Evolutionary conservation across 2,888 invertebrate genomes (phyloP), one percentile per base, ranked within the genome.

Genomic region (Cataglyphis rosenhaueri): DNA sequence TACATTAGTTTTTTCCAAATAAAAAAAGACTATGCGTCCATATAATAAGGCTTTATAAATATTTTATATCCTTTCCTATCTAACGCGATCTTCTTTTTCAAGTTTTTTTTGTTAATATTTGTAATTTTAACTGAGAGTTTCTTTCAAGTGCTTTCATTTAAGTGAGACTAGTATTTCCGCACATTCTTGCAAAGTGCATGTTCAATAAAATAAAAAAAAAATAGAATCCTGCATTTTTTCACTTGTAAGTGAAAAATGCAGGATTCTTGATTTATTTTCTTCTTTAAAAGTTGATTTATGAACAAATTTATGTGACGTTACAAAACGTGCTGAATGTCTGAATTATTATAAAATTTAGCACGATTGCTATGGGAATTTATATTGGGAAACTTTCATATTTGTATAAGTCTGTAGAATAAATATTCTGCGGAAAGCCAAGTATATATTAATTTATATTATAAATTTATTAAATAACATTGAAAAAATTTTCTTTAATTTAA

Each of bases 111-210:
- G 18, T 78, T 78, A 78, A 59, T 68, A 78, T 59, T 18, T 18
- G 41, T 21, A 76, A 68, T 68, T 78, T 78, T 0, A 68, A 21
- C 18, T 5, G 59, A 61, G 59, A 48, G n/a, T 68, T 68, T 10
- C 15, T 70, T 18, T 79, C 21, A 21, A 10, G 25, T 59, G 21
- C 25, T 79, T 48, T 61, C 29, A 15, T 6, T 35, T 78, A 78
- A 78, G 25, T 79, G 44, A 79, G n/a, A 32, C 44, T 79, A 61
- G 35, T 79, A 68, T 70, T 70, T 79, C 12, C 68, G 44, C 35
- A 59, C 44, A 59, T 79, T 79, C n/a, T 70, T 35, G 44, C 32
- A 38, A 29, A 66, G 8, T 41, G 10, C 41, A 8, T 68, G 35
- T 79, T 12, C 35, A 25, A 79, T 61, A 79, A 59, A 70, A 35